Base-by-base conservation (phyloP, 2,797 vertebrate species). In the Oophaga sylvatica region DNA sequence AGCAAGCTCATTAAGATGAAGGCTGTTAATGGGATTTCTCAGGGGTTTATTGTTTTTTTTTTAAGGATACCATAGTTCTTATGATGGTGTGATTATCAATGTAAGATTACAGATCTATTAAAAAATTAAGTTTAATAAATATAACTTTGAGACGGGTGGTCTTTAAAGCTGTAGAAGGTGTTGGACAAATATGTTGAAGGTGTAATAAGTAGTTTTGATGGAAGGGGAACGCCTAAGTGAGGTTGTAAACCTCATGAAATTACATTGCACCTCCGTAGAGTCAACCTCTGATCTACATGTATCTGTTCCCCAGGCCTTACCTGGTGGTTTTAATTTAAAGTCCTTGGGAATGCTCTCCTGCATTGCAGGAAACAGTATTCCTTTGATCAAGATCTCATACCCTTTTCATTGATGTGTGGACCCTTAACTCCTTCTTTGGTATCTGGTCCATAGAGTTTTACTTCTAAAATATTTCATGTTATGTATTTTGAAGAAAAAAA, bases 261-360 rank as follows among this genome's bases (percentile, higher is more conserved):
- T 60, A 70, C 78, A 59, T 16, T 73, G 56, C 20, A 48, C 41
- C 87, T 73, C 67, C 31, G 59, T 67, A 81, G 68, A 85, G 31
- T 15, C 45, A 81, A 53, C 41, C 67, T 63, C 78, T 82, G 83
- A 76, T 77, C 48, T 82, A 31, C 26, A 59, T 84, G 57, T 89
- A 81, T 86, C 53, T 82, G 71, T 57, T 86, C 48, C 76, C 59
- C 80, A 70, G 53, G 60, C 84, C 31, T 48, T 89, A 86, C 80
- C 84, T 83, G 62, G 88, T 89, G 88, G 80, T 89, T 89, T 89
- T 89, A 85, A 89, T 89, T 89, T 89, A 89, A 57, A 79, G 73
- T 56, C 59, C 81, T 81, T 83, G 84, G 84, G 84, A 89, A 89
- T 89, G 88, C 86, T 89, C 88, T 86, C 88, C 88, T 89, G 84